Evolutionary conservation across 1,140 invertebrate species (phyloP).

Genomic region (Zaprionus kolodkinae): DNA sequence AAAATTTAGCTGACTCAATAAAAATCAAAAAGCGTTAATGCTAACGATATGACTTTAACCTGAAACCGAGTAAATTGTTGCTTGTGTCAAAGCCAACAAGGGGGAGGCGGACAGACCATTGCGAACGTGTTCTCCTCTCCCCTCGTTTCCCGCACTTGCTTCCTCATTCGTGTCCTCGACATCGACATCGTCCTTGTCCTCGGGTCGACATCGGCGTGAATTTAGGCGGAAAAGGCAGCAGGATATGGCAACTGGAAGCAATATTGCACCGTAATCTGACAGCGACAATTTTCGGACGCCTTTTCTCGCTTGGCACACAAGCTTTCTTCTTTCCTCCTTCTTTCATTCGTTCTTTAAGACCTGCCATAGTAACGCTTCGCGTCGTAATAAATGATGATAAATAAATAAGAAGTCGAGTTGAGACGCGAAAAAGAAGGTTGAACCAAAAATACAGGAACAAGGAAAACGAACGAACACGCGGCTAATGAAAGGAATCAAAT

Average conservation of each 20-base stretch:
- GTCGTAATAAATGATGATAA: conserved; percentile 79
- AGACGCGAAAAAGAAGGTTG: conserved; percentile 59
- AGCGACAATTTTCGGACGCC: conserved; percentile 76
- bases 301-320: conserved; percentile 56
- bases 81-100: conserved; percentile 76
- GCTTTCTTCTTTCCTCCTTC: not conserved
- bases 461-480: conserved; percentile 17
- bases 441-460: conserved; percentile 34
- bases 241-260: conserved; percentile 81
- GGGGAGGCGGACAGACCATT: conserved; percentile 9
- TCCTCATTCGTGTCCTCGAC: conserved; percentile 5
- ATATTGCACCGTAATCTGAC: conserved; percentile 81
- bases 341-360: conserved; percentile 26
- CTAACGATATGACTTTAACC: conserved; percentile 84
- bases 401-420: conserved; percentile 61
- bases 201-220: conserved; percentile 37
- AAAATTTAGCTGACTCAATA: conserved; percentile 84
- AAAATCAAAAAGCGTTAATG: conserved; percentile 84
- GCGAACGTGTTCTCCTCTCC: too few relatives aligned
- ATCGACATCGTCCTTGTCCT: conserved; percentile 33
- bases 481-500: conserved; percentile 57
- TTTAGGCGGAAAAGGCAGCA: conserved; percentile 67
- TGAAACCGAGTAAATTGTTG: conserved; percentile 82
- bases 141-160: too few relatives aligned
- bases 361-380: conserved; percentile 48